phyloP scores from a whole-genome alignment of 1,140 invertebrate species.

The Atopsyche davidsoni region DNA sequence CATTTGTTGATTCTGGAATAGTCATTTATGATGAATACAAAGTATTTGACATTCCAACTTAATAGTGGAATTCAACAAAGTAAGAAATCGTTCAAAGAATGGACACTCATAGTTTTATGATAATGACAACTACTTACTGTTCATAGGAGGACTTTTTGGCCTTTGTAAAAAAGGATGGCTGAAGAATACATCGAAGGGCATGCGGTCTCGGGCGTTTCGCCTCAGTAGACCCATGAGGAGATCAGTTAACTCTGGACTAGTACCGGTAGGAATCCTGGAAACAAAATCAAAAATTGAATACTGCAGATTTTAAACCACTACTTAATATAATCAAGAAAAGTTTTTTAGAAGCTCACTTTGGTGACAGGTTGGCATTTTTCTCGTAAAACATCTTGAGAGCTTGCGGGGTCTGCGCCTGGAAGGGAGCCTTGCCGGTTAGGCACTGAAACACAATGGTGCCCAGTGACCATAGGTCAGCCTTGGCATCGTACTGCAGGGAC shows the following conservation, averaged over 20 bases:
- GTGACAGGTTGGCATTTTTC: conserved; percentile 89
- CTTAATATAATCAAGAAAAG: conserved; percentile 2
- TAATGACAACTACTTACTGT: conserved; percentile 20
- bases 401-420: conserved; percentile 97
- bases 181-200: conserved; percentile 94
- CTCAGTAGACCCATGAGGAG: conserved; percentile 82
- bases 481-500: conserved; percentile 97
- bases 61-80: too few species aligned
- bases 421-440: conserved; percentile 96
- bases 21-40: too few species aligned
- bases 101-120: background rate
- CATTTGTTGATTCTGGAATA: too few species aligned
- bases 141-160: conserved; percentile 45
- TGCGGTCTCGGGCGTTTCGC: conserved; percentile 88
- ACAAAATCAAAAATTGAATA: conserved; percentile 30
- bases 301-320: conserved; percentile 7
- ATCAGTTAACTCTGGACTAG: conserved; percentile 82
- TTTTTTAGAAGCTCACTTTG: conserved; percentile 90
- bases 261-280: conserved; percentile 84
- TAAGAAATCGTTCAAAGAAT: background rate
- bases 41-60: too few species aligned
- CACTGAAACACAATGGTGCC: conserved; percentile 99
- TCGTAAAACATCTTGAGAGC: conserved; percentile 97
- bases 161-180: conserved; percentile 83
- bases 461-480: conserved; percentile 98